Evolutionary conservation across 2,113 vertebrate genomes (phyloP).

Genomic region (Lasiurus cinereus): DNA sequence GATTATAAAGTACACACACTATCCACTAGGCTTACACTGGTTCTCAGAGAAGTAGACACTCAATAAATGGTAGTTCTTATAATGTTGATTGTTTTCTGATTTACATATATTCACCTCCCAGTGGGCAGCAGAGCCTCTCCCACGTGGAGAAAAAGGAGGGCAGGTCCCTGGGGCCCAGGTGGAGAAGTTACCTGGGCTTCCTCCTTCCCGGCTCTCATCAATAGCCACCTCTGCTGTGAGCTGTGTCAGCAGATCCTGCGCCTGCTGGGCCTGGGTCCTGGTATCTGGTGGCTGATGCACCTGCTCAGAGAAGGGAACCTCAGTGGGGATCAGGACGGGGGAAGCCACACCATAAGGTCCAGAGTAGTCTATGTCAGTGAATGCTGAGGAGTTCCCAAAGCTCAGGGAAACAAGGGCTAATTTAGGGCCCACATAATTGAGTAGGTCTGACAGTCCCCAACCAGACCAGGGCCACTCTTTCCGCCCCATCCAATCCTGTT

Average conservation of each 20-base stretch:
- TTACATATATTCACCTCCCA: neutral
- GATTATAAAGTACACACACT: neutral
- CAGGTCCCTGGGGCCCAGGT: neutral
- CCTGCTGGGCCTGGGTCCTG: conserved; percentile 92
- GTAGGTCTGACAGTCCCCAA: neutral
- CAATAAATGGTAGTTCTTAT: neutral
- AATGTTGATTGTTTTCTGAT: neutral
- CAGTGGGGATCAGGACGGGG: neutral
- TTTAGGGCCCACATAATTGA: neutral
- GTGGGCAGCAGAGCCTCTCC: neutral
- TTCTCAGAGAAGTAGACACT: conserved; percentile 14
- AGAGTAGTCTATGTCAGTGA: neutral
- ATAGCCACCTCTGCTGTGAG: conserved; percentile 94
- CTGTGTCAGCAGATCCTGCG: conserved; percentile 92
- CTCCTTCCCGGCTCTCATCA: conserved; percentile 86
- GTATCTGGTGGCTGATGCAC: conserved; percentile 89
- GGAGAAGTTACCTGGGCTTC: conserved; percentile 81
- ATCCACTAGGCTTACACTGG: neutral
- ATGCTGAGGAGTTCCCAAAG: conserved; percentile 51
- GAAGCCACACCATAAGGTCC: neutral
- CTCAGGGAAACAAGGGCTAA: neutral
- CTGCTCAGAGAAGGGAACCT: conserved; percentile 83
- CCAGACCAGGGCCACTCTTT: neutral
- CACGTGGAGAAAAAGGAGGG: neutral
- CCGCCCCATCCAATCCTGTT: neutral